phyloP scores from a whole-genome alignment of 2,113 vertebrate genomes.

The Gopherus evgoodei region DNA sequence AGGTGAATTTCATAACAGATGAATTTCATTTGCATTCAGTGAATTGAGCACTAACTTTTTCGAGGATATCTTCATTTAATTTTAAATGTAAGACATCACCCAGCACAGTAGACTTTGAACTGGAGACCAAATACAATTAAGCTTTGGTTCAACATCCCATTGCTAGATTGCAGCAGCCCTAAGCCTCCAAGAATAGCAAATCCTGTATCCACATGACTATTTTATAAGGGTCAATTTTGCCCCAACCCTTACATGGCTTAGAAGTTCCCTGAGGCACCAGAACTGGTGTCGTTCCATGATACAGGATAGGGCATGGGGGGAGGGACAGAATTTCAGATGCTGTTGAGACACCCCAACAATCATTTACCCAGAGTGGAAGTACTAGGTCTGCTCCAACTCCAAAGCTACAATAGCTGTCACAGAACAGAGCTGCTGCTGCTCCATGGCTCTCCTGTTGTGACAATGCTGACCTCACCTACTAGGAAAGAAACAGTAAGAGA shows the following conservation, averaged over 20 bases:
- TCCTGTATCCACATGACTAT: not conserved
- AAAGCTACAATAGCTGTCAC: not conserved
- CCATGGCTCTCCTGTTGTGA: not conserved
- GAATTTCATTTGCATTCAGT: not conserved
- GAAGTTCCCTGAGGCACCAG: not conserved
- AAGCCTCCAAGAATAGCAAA: not conserved
- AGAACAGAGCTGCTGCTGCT: not conserved
- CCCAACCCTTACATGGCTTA: not conserved
- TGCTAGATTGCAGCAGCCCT: not conserved
- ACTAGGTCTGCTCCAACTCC: not conserved
- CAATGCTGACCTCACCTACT: too few species aligned
- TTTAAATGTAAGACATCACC: slow-evolving; percentile 16
- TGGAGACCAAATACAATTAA: slow-evolving; percentile 33
- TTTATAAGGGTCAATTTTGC: not conserved
- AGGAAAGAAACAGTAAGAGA: too few species aligned
- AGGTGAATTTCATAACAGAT: not conserved
- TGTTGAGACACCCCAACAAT: not conserved
- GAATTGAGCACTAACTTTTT: not conserved
- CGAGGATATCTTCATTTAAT: not conserved
- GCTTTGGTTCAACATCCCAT: not conserved
- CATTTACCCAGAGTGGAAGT: not conserved
- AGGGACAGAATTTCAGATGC: too few species aligned
- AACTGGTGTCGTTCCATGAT: not conserved
- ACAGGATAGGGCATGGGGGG: not conserved
- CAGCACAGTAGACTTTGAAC: not conserved